These are phyloP conservation scores for Bombus breviceps DNA, from an alignment of 1,140 invertebrate species.

Conservation along the genomic window DNA sequence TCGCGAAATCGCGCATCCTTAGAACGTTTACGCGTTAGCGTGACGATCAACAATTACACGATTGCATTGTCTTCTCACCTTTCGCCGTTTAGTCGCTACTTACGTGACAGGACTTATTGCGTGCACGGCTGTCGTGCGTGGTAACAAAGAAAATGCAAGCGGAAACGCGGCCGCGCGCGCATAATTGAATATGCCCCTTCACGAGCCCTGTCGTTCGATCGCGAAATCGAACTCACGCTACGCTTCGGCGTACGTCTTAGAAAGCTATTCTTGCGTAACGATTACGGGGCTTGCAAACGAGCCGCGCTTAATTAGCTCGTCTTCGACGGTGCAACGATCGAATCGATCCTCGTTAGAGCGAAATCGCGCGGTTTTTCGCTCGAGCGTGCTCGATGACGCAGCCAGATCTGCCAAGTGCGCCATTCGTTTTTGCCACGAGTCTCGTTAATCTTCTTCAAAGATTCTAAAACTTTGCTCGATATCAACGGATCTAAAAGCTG, in stretches of 20 bases:
- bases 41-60: conserved; percentile 33
- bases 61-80: conserved; percentile 46
- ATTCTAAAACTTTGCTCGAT: too few species aligned
- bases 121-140: not conserved
- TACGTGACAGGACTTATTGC: conserved; percentile 47
- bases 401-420: too few species aligned
- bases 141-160: conserved; percentile 39
- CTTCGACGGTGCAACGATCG: not conserved
- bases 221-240: not conserved
- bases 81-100: conserved; percentile 16
- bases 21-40: conserved; percentile 23
- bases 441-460: too few species aligned
- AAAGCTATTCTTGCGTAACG: not conserved
- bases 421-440: too few species aligned
- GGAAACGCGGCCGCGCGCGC: conserved; percentile 33
- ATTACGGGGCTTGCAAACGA: not conserved
- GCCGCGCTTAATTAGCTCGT: not conserved
- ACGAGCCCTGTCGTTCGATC: not conserved
- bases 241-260: not conserved
- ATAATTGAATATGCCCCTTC: conserved; percentile 6
- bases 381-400: too few species aligned
- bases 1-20: not conserved
- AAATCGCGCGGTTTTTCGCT: not conserved
- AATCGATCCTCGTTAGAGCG: not conserved
- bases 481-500: too few species aligned